Evolutionary conservation across 2,113 vertebrate species (phyloP), one percentile per base, ranked within the genome.

Genomic region (Lanius ludovicianus): DNA sequence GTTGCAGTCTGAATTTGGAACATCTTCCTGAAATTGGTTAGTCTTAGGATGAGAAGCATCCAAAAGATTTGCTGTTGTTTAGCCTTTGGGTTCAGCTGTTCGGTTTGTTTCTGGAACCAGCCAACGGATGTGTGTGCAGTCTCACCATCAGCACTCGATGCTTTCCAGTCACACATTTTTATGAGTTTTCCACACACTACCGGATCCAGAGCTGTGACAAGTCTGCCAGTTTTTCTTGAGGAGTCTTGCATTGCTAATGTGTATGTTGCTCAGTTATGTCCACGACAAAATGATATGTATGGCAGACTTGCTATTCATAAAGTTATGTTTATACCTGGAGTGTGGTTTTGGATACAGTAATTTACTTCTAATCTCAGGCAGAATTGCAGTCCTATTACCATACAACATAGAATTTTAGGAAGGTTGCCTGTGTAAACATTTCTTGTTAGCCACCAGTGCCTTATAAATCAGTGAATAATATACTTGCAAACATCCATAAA

Each of bases 21-120:
- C 10, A 10, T 73, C 69, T 96, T 86, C 15, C 53, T 84, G 62
- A 90, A 90, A 80, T 15, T 73, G 60, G 39, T 49, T 67, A 24
- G 37, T n/a, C 50, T 71, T 78, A 10, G 35, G 41, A 77, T 94
- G 68, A 74, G 74, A 84, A 84, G 17, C 44, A 67, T 52, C 73
- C 73, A 44, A 42, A 77, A 71, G 82, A 56, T 89, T 74, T 91
- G 70, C 65, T 89, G 57, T 68, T 94, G 93, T 93, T 95, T 91
- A 68, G 69, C 74, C 57, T 60, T 91, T 0, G 0, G 21, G 52
- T 79, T 95, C 56, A 76, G 78, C 96, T 93, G 95, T 91, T 89
- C 21, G 1, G 39, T 89, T 87, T 73, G 77, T 84, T 84, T 94
- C 52, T 96, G 87, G 91, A 94, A 37, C 10, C 46, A 80, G 78